Evolutionary conservation across 2,797 vertebrate species (phyloP).

Genomic region (Xenops minutus): DNA sequence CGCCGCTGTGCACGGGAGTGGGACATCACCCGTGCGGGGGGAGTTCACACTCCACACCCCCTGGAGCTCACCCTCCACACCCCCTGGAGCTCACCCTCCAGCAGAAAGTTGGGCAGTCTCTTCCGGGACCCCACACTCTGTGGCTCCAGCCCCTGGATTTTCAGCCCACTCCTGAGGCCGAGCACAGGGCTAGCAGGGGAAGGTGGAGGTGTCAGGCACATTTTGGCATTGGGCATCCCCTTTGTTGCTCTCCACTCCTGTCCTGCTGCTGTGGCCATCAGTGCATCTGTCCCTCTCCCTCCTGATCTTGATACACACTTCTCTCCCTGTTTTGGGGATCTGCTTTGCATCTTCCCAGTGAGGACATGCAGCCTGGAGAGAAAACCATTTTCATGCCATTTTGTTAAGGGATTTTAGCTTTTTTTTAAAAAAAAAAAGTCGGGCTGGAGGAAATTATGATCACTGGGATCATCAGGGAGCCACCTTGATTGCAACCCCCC

Average conservation of each 20-base stretch:
- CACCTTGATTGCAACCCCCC: not conserved
- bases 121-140: fast-evolving
- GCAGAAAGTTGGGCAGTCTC: not conserved
- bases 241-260: fast-evolving
- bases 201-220: not conserved
- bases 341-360: not conserved
- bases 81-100: not conserved
- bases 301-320: fast-evolving
- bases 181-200: fast-evolving
- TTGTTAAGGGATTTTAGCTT: not conserved
- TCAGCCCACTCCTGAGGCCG: not conserved
- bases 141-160: not conserved
- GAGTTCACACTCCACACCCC: fast-evolving
- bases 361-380: not conserved
- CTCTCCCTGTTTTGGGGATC: not conserved
- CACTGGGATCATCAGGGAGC: not conserved
- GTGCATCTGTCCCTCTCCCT: not conserved
- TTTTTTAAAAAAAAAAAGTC: not conserved
- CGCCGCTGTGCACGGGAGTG: not conserved
- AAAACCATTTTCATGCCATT: not conserved
- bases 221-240: not conserved
- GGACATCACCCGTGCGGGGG: not conserved
- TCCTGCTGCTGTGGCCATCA: fast-evolving
- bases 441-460: not conserved
- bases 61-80: not conserved